Evolutionary conservation across 2,888 invertebrate genomes (phyloP), one percentile per base, ranked within the genome.

Genomic region (Vesta saturnalis): DNA sequence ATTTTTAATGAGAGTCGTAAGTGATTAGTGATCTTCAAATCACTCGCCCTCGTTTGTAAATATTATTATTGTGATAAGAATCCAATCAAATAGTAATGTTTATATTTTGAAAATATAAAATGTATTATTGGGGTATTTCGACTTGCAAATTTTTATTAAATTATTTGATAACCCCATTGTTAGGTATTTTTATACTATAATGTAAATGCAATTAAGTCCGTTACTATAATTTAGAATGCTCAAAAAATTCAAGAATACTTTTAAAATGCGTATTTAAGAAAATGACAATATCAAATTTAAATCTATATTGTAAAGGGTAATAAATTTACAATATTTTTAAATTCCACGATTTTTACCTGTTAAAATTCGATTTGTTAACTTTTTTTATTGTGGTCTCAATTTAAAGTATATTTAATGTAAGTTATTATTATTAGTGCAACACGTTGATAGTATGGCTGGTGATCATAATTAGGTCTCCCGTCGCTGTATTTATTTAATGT

Each of bases 61-160:
- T 83, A 84, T 82, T 78, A 81, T 81, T 81, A 82, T 83, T 84
- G 84, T 84, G 84, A 84, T 84, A 84, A 83, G 82, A 78, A 77
- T 81, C 77, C 78, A 80, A 80, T 79, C 80, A 81, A 79, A 80
- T 79, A 78, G 65, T 72, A 67, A 69, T 74, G 69, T 71, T 70
- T 72, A 73, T 69, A 68, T 72, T 72, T 71, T 69, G 64, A 57
- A 70, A 55, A 70, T 67, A 65, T 67, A 60, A 60, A 70, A 62
- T 57, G 57, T 67, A 56, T 46, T 47, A 56, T 58, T 66, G 63
- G 65, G 63, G 64, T 62, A 61, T 55, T 69, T 47, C 62, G 22
- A 64, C 57, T 61, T 60, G 19, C 30, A 39, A 60, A 57, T 58
- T 63, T 57, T 39, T 54, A 58, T 22, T 55, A 62, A 60, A 59